Evolutionary conservation across 2,113 vertebrate genomes (phyloP).

Genomic region (Archilochus colubris): DNA sequence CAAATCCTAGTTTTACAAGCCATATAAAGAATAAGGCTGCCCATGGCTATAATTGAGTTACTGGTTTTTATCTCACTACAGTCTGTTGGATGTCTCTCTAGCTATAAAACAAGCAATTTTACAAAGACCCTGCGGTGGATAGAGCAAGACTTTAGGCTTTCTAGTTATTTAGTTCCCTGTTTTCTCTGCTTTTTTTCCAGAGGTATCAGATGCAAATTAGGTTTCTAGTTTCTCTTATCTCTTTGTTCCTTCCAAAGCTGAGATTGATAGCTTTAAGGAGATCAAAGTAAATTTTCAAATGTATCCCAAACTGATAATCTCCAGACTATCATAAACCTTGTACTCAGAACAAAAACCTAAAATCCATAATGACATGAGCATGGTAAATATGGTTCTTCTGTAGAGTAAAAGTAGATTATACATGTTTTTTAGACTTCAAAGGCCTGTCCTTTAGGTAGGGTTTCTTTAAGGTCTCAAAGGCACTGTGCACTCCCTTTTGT

Average conservation of each 20-base stretch:
- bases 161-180: constrained; percentile 59
- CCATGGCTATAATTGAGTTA: constrained; percentile 66
- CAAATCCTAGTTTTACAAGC: constrained; percentile 57
- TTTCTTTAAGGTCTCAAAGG: constrained; percentile 69
- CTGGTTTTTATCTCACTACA: constrained; percentile 60
- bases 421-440: constrained; percentile 73
- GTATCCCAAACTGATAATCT: constrained; percentile 74
- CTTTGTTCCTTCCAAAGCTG: constrained; percentile 68
- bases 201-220: constrained; percentile 72
- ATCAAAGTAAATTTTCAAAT: constrained; percentile 73
- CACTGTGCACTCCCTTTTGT: constrained; percentile 27
- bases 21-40: constrained; percentile 58
- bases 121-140: constrained; percentile 55
- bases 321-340: constrained; percentile 69
- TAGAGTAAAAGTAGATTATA: constrained; percentile 73
- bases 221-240: constrained; percentile 66
- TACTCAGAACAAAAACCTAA: constrained; percentile 69
- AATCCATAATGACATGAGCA: constrained; percentile 69
- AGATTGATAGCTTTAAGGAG: constrained; percentile 71
- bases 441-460: constrained; percentile 46
- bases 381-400: constrained; percentile 66
- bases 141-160: constrained; percentile 56
- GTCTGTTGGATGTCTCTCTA: constrained; percentile 57
- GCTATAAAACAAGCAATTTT: constrained; percentile 69
- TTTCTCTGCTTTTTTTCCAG: constrained; percentile 27